A percentile compares a stretch with the other conserved stretches of the same genome.
Conservation (phyloP, 2,113 vertebrate genomes). For the Crocuta crocuta region DNA sequence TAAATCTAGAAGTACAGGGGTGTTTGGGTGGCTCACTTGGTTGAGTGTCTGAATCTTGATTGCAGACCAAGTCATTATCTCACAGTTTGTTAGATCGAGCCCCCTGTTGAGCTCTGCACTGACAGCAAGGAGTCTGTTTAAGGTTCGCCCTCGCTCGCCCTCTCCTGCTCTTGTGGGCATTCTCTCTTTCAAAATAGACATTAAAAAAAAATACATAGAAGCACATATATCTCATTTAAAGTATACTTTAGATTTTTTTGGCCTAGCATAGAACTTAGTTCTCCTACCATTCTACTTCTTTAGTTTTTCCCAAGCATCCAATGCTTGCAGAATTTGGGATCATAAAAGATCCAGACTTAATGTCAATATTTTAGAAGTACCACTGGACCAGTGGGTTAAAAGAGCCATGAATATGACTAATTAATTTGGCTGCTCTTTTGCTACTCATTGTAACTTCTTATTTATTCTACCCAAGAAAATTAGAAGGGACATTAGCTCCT, state of each 20-base stretch:
- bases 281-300: neutral
- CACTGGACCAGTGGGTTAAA: neutral
- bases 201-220: neutral
- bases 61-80: too few species aligned
- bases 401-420: neutral
- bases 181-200: too few species aligned
- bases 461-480: neutral
- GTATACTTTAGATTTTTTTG: conserved; percentile 13
- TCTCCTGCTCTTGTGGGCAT: too few species aligned
- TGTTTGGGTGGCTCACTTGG: too few species aligned
- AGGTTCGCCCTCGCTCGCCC: too few species aligned
- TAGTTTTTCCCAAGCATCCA: neutral
- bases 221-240: neutral
- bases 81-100: too few species aligned
- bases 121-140: too few species aligned
- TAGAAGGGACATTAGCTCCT: neutral
- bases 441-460: neutral
- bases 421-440: neutral
- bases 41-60: too few species aligned
- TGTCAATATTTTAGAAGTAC: neutral
- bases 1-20: too few species aligned
- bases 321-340: neutral
- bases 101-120: too few species aligned
- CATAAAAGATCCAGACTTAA: neutral
- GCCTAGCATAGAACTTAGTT: neutral